Base-by-base conservation (phyloP, 2,888 invertebrate genomes). In the Megalurothrips usitatus region DNA sequence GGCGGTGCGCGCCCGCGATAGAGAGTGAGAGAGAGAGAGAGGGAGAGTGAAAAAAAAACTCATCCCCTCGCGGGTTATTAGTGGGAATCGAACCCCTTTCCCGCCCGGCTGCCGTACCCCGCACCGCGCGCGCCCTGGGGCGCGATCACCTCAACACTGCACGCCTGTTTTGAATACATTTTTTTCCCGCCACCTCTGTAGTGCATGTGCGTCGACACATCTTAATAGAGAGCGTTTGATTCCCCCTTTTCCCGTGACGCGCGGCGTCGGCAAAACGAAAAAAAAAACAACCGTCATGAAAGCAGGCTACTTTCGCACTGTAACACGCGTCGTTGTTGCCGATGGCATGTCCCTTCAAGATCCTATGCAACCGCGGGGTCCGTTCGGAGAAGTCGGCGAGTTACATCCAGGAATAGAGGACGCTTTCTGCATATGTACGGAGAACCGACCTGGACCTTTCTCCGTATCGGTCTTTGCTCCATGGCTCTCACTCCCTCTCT, bases 161-260 rank as follows among this genome's bases (percentile, higher is more conserved):
- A 2, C 58, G 58, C 58, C 58, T 19, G 58, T 58, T 75, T 75
- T 12, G 26, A 26, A 75, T 68, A 68, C 23, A n/a, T 8, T 12
- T 75, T 75, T 75, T 68, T 68, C 26, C 10, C 23, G 12, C 14
- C 8, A 26, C 26, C 68, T 8, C 68, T 58, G 17, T 58, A n/a
- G 58, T 17, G 14, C 14, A 19, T 26, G 9, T 75, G 68, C 68
- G 68, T 75, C 68, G 68, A 26, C 68, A 75, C 68, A 26, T 75
- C 68, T 75, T 75, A 26, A 75, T 75, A 75, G 23, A 75, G 23
- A 58, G 58, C 58, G 58, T 75, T 75, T 75, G 68, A 75, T 75
- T 26, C 68, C 68, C 68, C 23, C 23, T 68, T 68, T 68, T 23
- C n/a, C 14, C 19, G 14, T 1, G 14, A 17, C 52, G 10, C 58